Percentiles rank a stretch among this genome's conserved stretches.
phyloP scores from a whole-genome alignment of 1,140 invertebrate genomes.

The Leptinotarsa texana region DNA sequence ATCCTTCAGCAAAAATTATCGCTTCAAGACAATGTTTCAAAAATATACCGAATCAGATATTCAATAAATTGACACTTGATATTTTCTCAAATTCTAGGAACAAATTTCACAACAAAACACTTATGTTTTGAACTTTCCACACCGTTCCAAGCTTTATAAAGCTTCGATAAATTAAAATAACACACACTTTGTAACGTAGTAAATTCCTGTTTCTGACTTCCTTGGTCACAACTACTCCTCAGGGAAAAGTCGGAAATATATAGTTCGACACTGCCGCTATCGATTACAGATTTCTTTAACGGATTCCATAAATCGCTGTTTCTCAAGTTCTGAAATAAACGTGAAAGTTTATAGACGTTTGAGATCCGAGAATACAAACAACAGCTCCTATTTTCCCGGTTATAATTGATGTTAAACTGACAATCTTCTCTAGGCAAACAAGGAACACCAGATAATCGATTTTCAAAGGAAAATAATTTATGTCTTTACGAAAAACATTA shows the following conservation, averaged over 20 bases:
- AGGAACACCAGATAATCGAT: too few species aligned
- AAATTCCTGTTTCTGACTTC: slow-evolving; percentile 24
- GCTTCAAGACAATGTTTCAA: too few species aligned
- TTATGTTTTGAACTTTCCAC: neutral
- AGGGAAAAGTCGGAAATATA: slow-evolving; percentile 32
- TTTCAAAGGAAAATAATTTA: too few species aligned
- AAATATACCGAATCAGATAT: too few species aligned
- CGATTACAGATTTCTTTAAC: slow-evolving; percentile 3
- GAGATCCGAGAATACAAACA: neutral
- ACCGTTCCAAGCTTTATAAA: neutral
- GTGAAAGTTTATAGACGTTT: neutral
- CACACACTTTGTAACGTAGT: slow-evolving; percentile 14
- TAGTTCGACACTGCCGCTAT: slow-evolving; percentile 30
- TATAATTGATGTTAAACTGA: neutral
- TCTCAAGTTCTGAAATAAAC: neutral
- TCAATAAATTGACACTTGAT: too few species aligned
- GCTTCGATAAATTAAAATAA: slow-evolving; percentile 8
- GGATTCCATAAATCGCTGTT: neutral
- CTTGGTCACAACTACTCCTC: slow-evolving; percentile 34
- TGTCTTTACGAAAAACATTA: too few species aligned
- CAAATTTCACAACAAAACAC: neutral
- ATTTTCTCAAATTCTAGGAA: too few species aligned
- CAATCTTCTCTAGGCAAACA: neutral
- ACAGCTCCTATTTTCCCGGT: neutral
- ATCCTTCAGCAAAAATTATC: too few species aligned